Evolutionary conservation across 2,113 vertebrate species (phyloP).

Genomic region (Plecturocebus donacophilus): DNA sequence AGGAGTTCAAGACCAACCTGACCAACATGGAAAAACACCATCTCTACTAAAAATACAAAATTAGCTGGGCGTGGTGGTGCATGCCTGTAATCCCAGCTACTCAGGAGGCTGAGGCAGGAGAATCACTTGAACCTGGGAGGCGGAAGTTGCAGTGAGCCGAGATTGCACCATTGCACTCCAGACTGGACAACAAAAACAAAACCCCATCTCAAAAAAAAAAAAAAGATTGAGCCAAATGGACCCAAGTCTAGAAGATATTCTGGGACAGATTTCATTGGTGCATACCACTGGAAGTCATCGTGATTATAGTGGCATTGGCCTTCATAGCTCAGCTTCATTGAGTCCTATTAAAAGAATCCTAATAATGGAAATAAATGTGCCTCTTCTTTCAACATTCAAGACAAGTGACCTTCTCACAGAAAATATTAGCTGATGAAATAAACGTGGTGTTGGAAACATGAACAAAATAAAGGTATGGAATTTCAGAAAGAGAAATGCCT

Average conservation of each 20-base stretch:
- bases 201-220: too few species aligned
- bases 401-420: background rate
- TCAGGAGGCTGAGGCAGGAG: too few species aligned
- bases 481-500: slow-evolving; percentile 72
- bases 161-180: too few species aligned
- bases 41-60: too few species aligned
- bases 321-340: background rate
- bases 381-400: background rate
- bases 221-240: background rate
- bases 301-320: background rate
- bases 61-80: too few species aligned
- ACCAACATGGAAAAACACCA: too few species aligned
- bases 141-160: too few species aligned
- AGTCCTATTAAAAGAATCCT: slow-evolving; percentile 10
- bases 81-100: too few species aligned
- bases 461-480: slow-evolving; percentile 61
- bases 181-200: too few species aligned
- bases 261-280: background rate
- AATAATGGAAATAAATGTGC: background rate
- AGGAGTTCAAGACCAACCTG: too few species aligned
- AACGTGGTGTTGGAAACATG: background rate
- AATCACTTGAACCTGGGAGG: too few species aligned
- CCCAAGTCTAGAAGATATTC: background rate
- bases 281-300: background rate
- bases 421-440: slow-evolving; percentile 25